phyloP scores from a whole-genome alignment of 2,797 vertebrate species.

The Jordanella pulchra region DNA sequence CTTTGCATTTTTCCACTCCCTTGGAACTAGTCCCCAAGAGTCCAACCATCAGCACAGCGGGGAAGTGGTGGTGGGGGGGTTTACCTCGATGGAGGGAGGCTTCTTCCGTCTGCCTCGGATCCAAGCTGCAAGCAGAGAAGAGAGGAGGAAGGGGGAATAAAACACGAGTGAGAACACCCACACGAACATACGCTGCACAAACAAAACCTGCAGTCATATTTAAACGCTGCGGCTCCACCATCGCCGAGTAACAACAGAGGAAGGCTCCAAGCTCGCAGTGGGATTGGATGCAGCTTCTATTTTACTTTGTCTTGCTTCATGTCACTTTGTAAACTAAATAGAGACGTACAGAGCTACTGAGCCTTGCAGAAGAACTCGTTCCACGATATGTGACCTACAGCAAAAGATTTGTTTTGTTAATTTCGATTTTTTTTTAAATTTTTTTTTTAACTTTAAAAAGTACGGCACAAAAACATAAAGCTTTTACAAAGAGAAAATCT shows the following conservation, averaged over 20 bases:
- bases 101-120: conserved; percentile 91
- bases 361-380: not conserved
- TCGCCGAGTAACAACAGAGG: conserved; percentile 33
- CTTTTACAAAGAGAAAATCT: not conserved
- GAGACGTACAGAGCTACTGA: conserved; percentile 28
- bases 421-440: not conserved
- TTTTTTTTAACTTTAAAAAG: not conserved
- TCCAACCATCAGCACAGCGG: conserved; percentile 72
- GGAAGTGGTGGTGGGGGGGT: conserved; percentile 75
- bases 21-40: conserved; percentile 69
- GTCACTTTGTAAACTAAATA: conserved; percentile 37
- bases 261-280: conserved; percentile 17
- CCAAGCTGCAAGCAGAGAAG: conserved; percentile 87
- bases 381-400: not conserved
- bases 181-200: conserved; percentile 65
- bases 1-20: conserved; percentile 60
- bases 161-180: conserved; percentile 66
- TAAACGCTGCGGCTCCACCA: conserved; percentile 56
- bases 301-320: conserved; percentile 42
- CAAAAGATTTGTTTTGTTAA: not conserved
- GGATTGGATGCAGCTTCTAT: conserved; percentile 7
- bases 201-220: conserved; percentile 70
- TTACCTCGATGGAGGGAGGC: conserved; percentile 91
- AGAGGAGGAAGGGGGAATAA: conserved; percentile 28
- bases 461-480: not conserved